Conservation (phyloP, 1,140 invertebrate genomes). For the Drosophila nigromelanica region DNA sequence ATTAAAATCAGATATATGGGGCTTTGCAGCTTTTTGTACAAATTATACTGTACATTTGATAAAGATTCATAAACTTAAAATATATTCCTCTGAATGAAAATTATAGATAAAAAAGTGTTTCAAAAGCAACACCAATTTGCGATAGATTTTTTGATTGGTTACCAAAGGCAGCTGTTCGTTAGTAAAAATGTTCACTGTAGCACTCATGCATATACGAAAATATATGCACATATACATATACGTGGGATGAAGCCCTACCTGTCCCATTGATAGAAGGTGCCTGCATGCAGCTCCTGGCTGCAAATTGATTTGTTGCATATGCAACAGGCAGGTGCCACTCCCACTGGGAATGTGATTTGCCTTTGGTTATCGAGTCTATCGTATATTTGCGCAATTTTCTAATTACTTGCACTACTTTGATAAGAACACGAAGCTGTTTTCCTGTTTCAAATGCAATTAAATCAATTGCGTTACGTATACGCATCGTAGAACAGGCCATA, state of each 20-base stretch:
- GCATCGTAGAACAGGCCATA: constrained; percentile 36
- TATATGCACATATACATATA: too few relatives aligned
- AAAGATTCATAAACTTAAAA: too few relatives aligned
- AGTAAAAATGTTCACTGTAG: background rate
- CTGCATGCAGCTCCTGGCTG: background rate
- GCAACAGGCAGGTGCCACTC: background rate
- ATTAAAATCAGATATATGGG: too few relatives aligned
- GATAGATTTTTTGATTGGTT: too few relatives aligned
- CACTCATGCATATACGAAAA: background rate
- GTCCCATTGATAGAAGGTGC: background rate
- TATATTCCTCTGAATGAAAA: too few relatives aligned
- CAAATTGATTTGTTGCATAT: constrained; percentile 15
- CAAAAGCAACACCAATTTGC: too few relatives aligned
- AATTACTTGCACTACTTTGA: constrained; percentile 27
- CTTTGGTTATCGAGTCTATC: too few relatives aligned
- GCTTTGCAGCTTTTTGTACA: background rate
- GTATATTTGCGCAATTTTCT: constrained; percentile 21
- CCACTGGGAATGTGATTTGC: background rate
- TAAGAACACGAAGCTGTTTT: background rate
- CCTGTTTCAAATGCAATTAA: constrained; percentile 48
- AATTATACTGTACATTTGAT: background rate
- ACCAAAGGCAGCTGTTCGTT: too few relatives aligned
- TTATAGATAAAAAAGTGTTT: too few relatives aligned
- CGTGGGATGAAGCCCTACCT: background rate
- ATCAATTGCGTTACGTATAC: constrained; percentile 66